Conservation (phyloP, 2,888 invertebrate genomes). For the Meta bourneti region DNA sequence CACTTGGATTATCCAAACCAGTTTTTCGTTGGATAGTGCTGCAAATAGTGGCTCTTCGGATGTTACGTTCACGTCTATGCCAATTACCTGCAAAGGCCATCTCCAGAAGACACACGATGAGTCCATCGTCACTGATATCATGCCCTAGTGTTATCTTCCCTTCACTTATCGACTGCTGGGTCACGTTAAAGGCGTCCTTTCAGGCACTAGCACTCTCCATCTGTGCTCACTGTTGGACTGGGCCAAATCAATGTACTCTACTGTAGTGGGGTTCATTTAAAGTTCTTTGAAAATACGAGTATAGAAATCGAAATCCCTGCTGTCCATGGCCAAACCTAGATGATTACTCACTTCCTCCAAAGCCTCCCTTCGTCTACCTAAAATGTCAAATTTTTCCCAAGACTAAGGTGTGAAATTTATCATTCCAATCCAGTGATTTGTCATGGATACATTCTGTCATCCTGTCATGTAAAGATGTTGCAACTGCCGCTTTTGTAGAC, state of each 20-base stretch:
- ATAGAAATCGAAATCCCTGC: conserved; percentile 95
- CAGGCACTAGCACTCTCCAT: too few species aligned
- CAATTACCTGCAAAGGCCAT: too few species aligned
- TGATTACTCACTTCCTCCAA: conserved; percentile 90
- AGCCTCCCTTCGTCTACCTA: conserved; percentile 88
- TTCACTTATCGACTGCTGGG: too few species aligned
- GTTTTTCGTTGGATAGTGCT: too few species aligned
- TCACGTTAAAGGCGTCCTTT: too few species aligned
- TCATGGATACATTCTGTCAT: conserved; percentile 96
- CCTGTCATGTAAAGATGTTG: conserved; percentile 86
- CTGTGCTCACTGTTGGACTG: conserved; percentile 98
- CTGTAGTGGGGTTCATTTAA: conserved; percentile 95
- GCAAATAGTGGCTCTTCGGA: too few species aligned
- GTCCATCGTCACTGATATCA: too few species aligned
- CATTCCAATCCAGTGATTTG: conserved; percentile 84
- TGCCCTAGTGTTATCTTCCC: too few species aligned
- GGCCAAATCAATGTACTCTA: conserved; percentile 98
- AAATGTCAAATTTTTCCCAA: conserved; percentile 92
- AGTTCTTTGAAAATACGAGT: conserved; percentile 91
- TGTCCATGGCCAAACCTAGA: conserved; percentile 94
- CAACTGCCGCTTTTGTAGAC: conserved; percentile 53
- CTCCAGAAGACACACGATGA: too few species aligned
- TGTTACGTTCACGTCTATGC: too few species aligned
- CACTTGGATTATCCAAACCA: too few species aligned
- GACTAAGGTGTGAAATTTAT: conserved; percentile 84